Evolutionary conservation across 2,888 invertebrate genomes (phyloP), one percentile per base, ranked within the genome.

Genomic region (Notodonta dromedarius): DNA sequence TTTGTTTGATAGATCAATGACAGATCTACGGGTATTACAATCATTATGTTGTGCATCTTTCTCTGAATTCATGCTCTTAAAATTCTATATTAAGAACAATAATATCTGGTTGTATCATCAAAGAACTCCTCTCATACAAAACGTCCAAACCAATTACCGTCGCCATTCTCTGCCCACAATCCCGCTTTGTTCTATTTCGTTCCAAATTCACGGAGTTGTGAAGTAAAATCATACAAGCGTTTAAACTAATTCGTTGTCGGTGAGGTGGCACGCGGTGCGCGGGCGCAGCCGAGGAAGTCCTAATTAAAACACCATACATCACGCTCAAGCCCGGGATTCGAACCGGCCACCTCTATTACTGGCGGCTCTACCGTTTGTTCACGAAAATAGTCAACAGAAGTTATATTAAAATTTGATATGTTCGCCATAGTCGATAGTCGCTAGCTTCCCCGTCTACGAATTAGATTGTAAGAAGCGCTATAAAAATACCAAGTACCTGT

Each of bases 271-370:
- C 62, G 64, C 64, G 65, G 63, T 62, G 60, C 66, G 63, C 60
- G 57, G 60, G 58, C 69, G 59, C 50, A 76, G 78, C 32, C 59
- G 67, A 71, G 92, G 91, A 92, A 90, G 87, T 88, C 85, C 89
- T 90, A 89, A 93, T 93, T 93, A 92, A 93, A 93, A 88, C 86
- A 76, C 85, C 85, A 87, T 93, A 88, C 87, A 90, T 92, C 91
- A 91, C 83, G 73, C 79, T 77, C 82, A 73, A 71, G 67, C 70
- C 73, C 71, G 74, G 76, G 61, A 65, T 67, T 74, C 73, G 78
- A 80, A 76, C 75, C 71, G 76, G 77, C 80, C 80, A 79, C 82
- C 84, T 80, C 82, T 83, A 79, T 80, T 80, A 82, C 74, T 62
- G 65, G 9, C 5, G 60, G 11, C 46, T 5, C 50, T 84, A 86